Percentiles rank a stretch among this genome's conserved stretches.
These are phyloP conservation scores for Drosophila meridionalis DNA, from an alignment of 2,888 invertebrate species.

Conservation along the genomic window DNA sequence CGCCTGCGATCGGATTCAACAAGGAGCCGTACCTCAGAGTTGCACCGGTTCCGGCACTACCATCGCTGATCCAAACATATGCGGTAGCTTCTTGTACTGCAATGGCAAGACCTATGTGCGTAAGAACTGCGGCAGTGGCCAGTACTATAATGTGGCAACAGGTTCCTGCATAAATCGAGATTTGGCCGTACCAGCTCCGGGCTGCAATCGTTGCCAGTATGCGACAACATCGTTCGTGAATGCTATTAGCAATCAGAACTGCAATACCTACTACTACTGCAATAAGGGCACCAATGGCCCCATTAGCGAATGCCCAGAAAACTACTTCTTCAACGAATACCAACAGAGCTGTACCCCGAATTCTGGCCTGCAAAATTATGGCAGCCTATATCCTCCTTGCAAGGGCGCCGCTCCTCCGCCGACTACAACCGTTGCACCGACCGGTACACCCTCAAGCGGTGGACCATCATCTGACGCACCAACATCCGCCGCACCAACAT, in stretches of 20 bases:
- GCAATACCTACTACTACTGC: slow-evolving; percentile 54
- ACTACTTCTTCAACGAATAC: slow-evolving; percentile 37
- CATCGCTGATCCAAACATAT: neutral
- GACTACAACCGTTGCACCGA: neutral
- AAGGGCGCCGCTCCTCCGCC: accelerated
- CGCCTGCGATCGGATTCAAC: slow-evolving; percentile 30
- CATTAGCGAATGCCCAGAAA: accelerated
- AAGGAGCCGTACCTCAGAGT: accelerated
- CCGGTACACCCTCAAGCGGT: too few species aligned
- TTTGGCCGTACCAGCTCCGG: slow-evolving; percentile 14
- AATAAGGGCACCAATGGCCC: neutral
- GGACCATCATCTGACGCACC: too few species aligned
- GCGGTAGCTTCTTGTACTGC: slow-evolving; percentile 48
- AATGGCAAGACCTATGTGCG: neutral
- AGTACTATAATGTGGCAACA: slow-evolving; percentile 21
- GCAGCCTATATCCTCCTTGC: slow-evolving; percentile 20
- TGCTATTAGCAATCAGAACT: slow-evolving; percentile 19
- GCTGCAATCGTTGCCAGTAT: slow-evolving; percentile 64
- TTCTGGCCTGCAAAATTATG: neutral
- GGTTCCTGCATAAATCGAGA: neutral
- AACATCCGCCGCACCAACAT: too few species aligned
- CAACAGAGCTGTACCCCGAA: slow-evolving; percentile 36
- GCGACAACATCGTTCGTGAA: slow-evolving; percentile 38
- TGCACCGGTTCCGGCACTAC: accelerated
- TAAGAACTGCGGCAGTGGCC: slow-evolving; percentile 19